A percentile compares a stretch with the other conserved stretches of the same genome.
Evolutionary conservation across 2,888 invertebrate species (phyloP).

Genomic region (Macaria liturata): DNA sequence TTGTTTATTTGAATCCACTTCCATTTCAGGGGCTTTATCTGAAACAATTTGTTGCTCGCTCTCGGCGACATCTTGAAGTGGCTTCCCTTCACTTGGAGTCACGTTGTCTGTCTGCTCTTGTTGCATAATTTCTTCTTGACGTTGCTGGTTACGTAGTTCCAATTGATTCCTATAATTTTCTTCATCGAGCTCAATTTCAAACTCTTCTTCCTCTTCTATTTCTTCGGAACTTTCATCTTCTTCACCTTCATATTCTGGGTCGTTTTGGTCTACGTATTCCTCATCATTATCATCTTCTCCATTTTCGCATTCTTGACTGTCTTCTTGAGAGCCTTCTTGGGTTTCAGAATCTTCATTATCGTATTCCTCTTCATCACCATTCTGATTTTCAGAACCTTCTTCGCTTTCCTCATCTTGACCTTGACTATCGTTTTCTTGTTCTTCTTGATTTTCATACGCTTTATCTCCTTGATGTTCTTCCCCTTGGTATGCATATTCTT

Average conservation of each 20-base stretch:
- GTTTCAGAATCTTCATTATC: constrained; percentile 1
- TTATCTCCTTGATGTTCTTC: constrained; percentile 1
- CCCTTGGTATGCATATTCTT: constrained; percentile 10
- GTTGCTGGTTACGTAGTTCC: not conserved
- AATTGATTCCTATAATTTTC: not conserved
- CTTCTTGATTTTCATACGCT: constrained; percentile 2
- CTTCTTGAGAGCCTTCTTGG: constrained; percentile 1
- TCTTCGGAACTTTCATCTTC: not conserved
- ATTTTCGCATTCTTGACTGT: not conserved
- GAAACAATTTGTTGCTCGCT: not conserved
- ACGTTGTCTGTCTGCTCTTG: not conserved
- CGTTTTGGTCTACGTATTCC: not conserved
- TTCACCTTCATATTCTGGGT: not conserved
- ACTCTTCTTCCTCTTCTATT: not conserved
- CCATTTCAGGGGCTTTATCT: not conserved
- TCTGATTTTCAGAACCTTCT: not conserved
- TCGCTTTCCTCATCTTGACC: not conserved
- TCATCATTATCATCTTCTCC: not conserved
- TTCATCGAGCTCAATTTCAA: not conserved
- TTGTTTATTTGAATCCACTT: not conserved
- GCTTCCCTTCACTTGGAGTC: not conserved
- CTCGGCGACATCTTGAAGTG: not conserved
- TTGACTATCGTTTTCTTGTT: constrained; percentile 1
- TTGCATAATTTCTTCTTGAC: not conserved
- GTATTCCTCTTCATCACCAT: not conserved